Evolutionary conservation across 2,113 vertebrate genomes (phyloP).

Genomic region (Mionectes macconnelli): DNA sequence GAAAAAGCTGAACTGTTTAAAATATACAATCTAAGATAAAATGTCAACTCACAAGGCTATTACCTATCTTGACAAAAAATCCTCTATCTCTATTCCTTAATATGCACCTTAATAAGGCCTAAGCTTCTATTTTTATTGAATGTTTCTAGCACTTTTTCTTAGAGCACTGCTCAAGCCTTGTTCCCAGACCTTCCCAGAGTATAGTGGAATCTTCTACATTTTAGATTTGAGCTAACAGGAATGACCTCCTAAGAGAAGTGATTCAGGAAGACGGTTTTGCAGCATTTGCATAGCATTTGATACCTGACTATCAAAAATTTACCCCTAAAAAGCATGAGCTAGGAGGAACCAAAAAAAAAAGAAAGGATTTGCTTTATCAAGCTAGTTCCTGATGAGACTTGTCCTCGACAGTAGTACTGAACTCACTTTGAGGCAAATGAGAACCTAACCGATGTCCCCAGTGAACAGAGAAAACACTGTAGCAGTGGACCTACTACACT

Average conservation of each 20-base stretch:
- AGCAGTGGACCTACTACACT: no score
- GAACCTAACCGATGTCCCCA: neutral
- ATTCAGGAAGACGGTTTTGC: neutral
- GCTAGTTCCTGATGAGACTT: neutral
- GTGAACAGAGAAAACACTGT: neutral
- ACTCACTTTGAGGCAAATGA: neutral
- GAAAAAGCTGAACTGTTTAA: neutral
- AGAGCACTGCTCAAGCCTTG: neutral
- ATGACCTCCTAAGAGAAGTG: neutral
- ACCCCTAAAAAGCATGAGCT: neutral
- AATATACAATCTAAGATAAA: neutral
- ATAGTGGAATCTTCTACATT: neutral
- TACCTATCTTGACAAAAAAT: neutral
- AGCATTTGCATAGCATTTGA: neutral
- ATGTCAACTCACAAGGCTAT: neutral
- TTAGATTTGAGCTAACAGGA: neutral
- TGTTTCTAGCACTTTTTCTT: neutral
- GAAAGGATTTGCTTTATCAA: neutral
- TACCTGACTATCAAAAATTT: neutral
- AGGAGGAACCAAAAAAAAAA: neutral
- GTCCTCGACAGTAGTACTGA: neutral
- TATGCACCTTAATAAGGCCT: neutral
- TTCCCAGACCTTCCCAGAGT: neutral
- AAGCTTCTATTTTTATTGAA: neutral
- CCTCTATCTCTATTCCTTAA: neutral